Evolutionary conservation across 1,140 invertebrate genomes (phyloP).

Genomic region (Papilio polytes): DNA sequence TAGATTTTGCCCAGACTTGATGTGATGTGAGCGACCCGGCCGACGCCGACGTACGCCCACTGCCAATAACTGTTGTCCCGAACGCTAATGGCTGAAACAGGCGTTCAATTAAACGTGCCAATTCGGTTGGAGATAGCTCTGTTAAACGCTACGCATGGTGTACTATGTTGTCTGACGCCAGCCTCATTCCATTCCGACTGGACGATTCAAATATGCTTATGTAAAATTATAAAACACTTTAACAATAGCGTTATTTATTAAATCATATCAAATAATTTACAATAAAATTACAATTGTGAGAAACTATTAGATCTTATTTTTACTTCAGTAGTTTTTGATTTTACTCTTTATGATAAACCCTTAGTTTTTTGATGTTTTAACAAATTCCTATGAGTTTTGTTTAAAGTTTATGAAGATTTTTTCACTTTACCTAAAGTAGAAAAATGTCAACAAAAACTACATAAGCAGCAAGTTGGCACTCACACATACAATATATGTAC

Average conservation of each 20-base stretch:
- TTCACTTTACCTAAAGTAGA: background rate
- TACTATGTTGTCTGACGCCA: conserved; percentile 52
- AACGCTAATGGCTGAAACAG: conserved; percentile 75
- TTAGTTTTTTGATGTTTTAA: background rate
- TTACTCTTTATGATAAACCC: background rate
- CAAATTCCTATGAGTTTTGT: too few species aligned
- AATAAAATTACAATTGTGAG: background rate
- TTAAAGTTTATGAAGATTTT: background rate
- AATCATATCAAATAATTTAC: background rate
- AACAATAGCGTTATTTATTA: background rate
- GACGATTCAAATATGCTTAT: conserved; percentile 46
- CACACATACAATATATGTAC: background rate
- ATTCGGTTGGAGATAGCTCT: conserved; percentile 68
- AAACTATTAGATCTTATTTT: background rate
- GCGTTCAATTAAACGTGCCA: conserved; percentile 79
- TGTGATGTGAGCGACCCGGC: conserved; percentile 49
- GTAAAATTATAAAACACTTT: conserved; percentile 34
- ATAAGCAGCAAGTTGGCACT: background rate
- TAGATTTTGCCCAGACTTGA: conserved; percentile 51
- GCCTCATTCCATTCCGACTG: conserved; percentile 53
- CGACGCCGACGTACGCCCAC: conserved; percentile 47
- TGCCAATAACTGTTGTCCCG: conserved; percentile 77
- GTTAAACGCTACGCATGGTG: conserved; percentile 63
- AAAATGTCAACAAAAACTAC: background rate
- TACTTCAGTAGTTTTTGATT: background rate